A percentile compares a stretch with the other conserved stretches of the same genome.
Conservation (phyloP, 2,113 vertebrate genomes). For the Pterophyllum scalare region DNA sequence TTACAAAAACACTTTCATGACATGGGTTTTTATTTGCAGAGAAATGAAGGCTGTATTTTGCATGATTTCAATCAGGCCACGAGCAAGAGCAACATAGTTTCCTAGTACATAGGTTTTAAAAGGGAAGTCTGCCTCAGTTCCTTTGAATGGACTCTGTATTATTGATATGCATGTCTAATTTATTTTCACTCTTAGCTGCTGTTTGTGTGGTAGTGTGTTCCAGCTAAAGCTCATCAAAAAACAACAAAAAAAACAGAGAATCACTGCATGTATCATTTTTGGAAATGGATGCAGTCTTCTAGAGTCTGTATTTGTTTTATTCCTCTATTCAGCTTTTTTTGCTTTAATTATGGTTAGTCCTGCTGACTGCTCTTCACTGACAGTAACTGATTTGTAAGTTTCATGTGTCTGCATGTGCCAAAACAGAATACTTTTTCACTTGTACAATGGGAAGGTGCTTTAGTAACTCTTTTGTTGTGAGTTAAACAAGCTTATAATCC, state of each 20-base stretch:
- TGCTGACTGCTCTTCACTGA: neutral
- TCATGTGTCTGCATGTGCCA: neutral
- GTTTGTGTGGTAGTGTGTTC: neutral
- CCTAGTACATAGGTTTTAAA: neutral
- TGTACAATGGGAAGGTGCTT: neutral
- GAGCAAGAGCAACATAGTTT: rapidly evolving
- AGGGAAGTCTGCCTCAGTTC: neutral
- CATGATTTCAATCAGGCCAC: neutral
- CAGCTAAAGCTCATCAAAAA: neutral
- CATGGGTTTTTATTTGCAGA: neutral
- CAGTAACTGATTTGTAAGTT: neutral
- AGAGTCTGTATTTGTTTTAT: neutral
- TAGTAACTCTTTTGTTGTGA: neutral
- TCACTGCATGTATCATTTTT: neutral
- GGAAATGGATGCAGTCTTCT: neutral
- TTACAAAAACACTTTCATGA: constrained; percentile 5
- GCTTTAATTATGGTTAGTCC: neutral
- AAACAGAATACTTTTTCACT: neutral
- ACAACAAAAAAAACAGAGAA: neutral
- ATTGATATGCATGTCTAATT: neutral
- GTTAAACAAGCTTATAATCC: neutral
- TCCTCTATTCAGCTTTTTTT: neutral
- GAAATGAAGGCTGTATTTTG: neutral
- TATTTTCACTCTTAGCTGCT: neutral
- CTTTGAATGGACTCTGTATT: neutral